A percentile compares a stretch with the other conserved stretches of the same genome.
Evolutionary conservation across 1,140 invertebrate species (phyloP).

Genomic region (Pteromalus puparum): DNA sequence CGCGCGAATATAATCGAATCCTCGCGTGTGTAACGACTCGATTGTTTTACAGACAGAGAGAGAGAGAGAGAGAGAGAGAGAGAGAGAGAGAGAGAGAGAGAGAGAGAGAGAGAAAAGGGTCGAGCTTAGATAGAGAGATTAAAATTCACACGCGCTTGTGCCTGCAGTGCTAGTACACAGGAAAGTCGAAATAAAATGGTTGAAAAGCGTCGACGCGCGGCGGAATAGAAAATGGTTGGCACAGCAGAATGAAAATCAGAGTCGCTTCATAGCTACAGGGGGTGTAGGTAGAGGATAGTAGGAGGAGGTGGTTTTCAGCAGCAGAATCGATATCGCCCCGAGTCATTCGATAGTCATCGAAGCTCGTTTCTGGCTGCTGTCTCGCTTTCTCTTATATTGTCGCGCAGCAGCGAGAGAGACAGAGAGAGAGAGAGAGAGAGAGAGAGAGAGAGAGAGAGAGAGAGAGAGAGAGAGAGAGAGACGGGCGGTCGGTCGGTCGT

Average conservation of each 20-base stretch:
- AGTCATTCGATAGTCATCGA: constrained; percentile 73
- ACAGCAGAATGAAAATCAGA: constrained; percentile 49
- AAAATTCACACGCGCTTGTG: background rate
- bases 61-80: background rate
- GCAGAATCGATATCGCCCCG: constrained; percentile 71
- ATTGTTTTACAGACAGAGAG: constrained; percentile 8
- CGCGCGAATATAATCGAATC: constrained; percentile 21
- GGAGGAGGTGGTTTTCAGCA: constrained; percentile 27
- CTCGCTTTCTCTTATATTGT: constrained; percentile 40
- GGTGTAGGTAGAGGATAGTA: background rate
- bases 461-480: too few relatives aligned
- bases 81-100: background rate
- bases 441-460: too few relatives aligned
- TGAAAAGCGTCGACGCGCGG: background rate
- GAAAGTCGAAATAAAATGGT: constrained; percentile 46
- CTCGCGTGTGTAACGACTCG: constrained; percentile 18
- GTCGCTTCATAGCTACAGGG: constrained; percentile 46
- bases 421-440: too few relatives aligned
- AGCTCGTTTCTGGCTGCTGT: constrained; percentile 50
- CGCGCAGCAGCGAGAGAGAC: constrained; percentile 30
- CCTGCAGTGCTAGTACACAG: background rate
- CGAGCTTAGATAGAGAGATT: background rate
- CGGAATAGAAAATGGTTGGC: constrained; percentile 43
- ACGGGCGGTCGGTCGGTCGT: constrained; percentile 19
- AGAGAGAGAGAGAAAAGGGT: too few relatives aligned